Percentiles rank a stretch among this genome's conserved stretches.
phyloP scores from a whole-genome alignment of 2,797 vertebrate species.

The Carapus acus region DNA sequence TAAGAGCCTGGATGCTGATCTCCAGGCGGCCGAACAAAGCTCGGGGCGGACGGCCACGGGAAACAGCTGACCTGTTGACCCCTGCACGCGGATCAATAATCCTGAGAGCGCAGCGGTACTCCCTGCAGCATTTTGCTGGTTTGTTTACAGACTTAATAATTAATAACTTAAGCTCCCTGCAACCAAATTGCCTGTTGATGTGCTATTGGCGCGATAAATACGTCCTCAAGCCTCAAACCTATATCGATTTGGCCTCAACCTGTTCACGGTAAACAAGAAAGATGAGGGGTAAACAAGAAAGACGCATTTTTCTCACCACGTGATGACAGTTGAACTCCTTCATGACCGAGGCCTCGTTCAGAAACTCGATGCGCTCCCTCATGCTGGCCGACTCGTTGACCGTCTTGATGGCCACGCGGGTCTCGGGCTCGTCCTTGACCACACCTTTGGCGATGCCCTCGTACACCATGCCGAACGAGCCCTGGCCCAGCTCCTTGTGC shows the following conservation, averaged over 20 bases:
- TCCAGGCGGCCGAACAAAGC: conserved; percentile 30
- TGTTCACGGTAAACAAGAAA: too few relatives aligned
- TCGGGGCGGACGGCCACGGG: conserved; percentile 18
- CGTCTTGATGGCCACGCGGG: conserved; percentile 94
- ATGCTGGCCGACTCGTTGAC: conserved; percentile 96
- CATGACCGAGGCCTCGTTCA: conserved; percentile 99
- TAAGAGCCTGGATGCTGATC: conserved; percentile 36
- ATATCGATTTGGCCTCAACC: too few relatives aligned
- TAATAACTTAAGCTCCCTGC: too few relatives aligned
- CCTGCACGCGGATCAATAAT: conserved; percentile 18
- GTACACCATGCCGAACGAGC: conserved; percentile 98
- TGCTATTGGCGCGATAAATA: too few relatives aligned
- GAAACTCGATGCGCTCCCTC: conserved; percentile 95
- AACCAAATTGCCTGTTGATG: too few relatives aligned
- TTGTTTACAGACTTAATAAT: conserved; percentile 4
- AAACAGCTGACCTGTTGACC: conserved; percentile 20
- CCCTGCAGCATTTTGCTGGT: neutral
- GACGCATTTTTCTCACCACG: conserved; percentile 77
- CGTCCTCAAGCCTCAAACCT: too few relatives aligned
- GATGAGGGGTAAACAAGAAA: neutral
- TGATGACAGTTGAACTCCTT: conserved; percentile 99
- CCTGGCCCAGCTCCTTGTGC: conserved; percentile 91
- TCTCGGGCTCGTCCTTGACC: conserved; percentile 92
- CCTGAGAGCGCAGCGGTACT: conserved; percentile 1
- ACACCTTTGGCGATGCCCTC: conserved; percentile 95